Evolutionary conservation across 2,797 vertebrate species (phyloP), one percentile per base, ranked within the genome.

Genomic region (Lacerta agilis): DNA sequence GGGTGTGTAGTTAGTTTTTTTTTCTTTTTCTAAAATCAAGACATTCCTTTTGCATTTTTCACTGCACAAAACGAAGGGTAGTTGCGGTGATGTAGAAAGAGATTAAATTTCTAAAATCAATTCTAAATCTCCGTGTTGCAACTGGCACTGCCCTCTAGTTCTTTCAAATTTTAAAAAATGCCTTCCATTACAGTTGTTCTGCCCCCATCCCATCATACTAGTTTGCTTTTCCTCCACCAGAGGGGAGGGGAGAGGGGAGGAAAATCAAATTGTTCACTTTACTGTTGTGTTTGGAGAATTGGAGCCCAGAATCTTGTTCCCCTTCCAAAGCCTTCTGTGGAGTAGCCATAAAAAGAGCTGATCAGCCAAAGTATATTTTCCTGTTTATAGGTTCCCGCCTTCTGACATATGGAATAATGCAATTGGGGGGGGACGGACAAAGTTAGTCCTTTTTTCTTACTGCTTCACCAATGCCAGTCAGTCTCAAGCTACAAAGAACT

Each of bases 331-430:
- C 58, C 49, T 2, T 1, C 17, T 8, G 64, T 45, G n/a, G 61
- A 67, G 43, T 61, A 25, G 45, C 20, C 27, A 64, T 43, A 67
- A 82, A 87, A 45, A 88, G 33, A 43, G 5, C 43, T 2, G 55
- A 81, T 45, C 2, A 11, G 66, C 71, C 76, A 84, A 64, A 43
- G 3, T 72, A 45, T 61, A 69, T 79, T 89, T 82, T 82, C 64
- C 79, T 86, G 69, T 82, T 85, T 66, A 18, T 38, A 2, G n/a
- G 81, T 71, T 79, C 9, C 83, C 66, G 33, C 36, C 83, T 82
- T 55, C 38, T 73, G 55, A 78, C 78, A 83, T 18, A 69, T 55
- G 83, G 69, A 81, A 75, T 80, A 73, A 80, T 75, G 87, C 38
- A 11, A 3, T n/a, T 1, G 36, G 18, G 20, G 17, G 5, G 58